A percentile compares a stretch with the other conserved stretches of the same genome.
phyloP scores from a whole-genome alignment of 2,888 invertebrate species.

The Ischnura elegans region DNA sequence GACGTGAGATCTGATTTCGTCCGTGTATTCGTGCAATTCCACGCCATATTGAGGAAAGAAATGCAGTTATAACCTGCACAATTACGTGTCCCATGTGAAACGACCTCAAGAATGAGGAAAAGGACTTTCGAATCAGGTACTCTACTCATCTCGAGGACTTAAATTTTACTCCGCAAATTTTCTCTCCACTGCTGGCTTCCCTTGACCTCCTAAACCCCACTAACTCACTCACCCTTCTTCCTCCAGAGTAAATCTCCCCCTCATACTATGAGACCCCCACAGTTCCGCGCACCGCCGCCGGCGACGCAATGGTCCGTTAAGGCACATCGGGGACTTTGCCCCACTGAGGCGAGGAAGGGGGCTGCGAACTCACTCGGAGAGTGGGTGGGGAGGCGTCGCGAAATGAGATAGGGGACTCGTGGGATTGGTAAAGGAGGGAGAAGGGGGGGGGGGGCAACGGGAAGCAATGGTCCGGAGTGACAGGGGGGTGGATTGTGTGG shows the following conservation, averaged over 20 bases:
- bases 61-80: no score
- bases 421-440: slow-evolving; percentile 65
- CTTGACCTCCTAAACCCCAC: slow-evolving; percentile 71
- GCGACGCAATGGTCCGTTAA: slow-evolving; percentile 73
- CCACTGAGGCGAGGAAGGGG: neutral
- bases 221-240: neutral
- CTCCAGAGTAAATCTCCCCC: neutral
- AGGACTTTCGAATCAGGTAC: neutral
- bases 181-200: slow-evolving; percentile 56
- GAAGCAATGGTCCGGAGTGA: slow-evolving; percentile 67
- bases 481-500: slow-evolving; percentile 68
- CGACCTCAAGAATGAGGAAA: neutral
- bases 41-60: no score
- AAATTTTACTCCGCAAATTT: slow-evolving; percentile 53
- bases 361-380: no score
- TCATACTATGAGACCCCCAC: neutral
- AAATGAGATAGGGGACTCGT: slow-evolving; percentile 64
- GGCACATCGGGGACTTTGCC: slow-evolving; percentile 43
- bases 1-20: no score
- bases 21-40: no score
- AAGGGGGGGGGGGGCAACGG: slow-evolving; percentile 65
- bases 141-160: neutral
- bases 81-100: no score
- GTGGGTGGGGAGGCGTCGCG: slow-evolving; percentile 35
- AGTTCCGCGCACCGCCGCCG: slow-evolving; percentile 74